Evolutionary conservation across 1,140 invertebrate genomes (phyloP).

Genomic region (Lasaia peninsularis): DNA sequence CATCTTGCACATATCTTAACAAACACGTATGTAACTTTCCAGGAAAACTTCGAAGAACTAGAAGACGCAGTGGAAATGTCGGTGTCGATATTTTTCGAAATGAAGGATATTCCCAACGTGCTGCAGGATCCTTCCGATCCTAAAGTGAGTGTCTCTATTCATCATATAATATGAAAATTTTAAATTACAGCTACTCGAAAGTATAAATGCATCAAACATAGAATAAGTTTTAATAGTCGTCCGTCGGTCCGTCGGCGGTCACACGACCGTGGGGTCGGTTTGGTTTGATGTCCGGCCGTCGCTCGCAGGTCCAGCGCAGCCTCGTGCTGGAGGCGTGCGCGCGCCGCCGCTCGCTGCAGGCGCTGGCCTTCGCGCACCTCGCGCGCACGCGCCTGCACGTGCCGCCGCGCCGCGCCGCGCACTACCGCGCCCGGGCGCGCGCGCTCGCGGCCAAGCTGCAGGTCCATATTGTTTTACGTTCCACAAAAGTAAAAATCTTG

Average conservation of each 20-base stretch:
- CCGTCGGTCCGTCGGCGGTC: too few species aligned
- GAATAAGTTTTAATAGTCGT: too few species aligned
- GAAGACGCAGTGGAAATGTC: constrained; percentile 75
- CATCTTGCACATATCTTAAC: background rate
- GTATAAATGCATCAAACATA: too few species aligned
- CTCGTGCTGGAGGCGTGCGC: constrained; percentile 65
- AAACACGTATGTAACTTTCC: constrained; percentile 24
- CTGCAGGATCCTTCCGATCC: constrained; percentile 71
- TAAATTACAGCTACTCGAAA: too few species aligned
- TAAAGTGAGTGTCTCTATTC: constrained; percentile 58
- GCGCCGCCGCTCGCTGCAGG: constrained; percentile 60
- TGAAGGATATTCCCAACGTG: constrained; percentile 74
- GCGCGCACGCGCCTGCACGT: constrained; percentile 61
- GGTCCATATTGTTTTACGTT: too few species aligned
- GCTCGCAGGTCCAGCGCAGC: constrained; percentile 42
- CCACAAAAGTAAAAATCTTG: too few species aligned
- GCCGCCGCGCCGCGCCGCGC: constrained; percentile 48
- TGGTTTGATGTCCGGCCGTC: too few species aligned
- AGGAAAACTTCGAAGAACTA: constrained; percentile 69
- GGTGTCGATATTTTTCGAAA: constrained; percentile 69
- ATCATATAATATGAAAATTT: too few species aligned
- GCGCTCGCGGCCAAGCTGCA: background rate
- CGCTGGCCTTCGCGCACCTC: constrained; percentile 56
- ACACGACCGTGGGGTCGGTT: too few species aligned
- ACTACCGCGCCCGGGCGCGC: background rate